phyloP scores from a whole-genome alignment of 2,113 vertebrate species.

The Lagenorhynchus albirostris region DNA sequence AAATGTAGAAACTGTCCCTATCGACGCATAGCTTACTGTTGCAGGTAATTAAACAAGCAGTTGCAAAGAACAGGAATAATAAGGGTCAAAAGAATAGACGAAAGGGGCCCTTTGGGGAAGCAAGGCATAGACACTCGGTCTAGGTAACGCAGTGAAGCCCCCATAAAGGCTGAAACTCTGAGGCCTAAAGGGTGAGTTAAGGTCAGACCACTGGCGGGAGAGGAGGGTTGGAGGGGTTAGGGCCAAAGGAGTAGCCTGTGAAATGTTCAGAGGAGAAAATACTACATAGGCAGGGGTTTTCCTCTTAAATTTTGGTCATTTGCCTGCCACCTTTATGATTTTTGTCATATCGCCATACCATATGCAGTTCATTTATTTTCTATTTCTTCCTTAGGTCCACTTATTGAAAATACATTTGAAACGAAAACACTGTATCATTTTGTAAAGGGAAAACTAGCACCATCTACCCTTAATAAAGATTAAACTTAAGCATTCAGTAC shows the following conservation, averaged over 20 bases:
- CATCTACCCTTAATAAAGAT: not conserved
- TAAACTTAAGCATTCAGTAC: not conserved
- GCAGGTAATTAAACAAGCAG: not conserved
- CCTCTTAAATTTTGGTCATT: not conserved
- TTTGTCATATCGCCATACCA: not conserved
- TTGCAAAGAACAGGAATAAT: not conserved
- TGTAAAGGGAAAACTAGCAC: not conserved
- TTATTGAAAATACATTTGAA: not conserved
- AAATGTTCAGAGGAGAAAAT: not conserved
- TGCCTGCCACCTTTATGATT: not conserved
- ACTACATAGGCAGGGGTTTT: not conserved
- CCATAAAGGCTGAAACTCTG: not conserved
- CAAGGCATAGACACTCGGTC: no score
- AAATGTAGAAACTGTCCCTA: not conserved
- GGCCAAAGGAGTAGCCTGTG: no score
- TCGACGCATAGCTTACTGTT: not conserved
- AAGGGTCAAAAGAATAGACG: not conserved
- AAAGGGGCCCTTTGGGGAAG: not conserved
- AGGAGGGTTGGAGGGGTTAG: not conserved
- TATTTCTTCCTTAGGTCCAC: not conserved
- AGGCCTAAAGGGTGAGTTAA: not conserved
- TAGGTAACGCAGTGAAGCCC: not conserved
- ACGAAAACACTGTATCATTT: not conserved
- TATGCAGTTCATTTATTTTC: not conserved
- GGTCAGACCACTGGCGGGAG: not conserved